Base-by-base conservation (phyloP, 2,113 vertebrate genomes). In the Brachyhypopomus gauderio region DNA sequence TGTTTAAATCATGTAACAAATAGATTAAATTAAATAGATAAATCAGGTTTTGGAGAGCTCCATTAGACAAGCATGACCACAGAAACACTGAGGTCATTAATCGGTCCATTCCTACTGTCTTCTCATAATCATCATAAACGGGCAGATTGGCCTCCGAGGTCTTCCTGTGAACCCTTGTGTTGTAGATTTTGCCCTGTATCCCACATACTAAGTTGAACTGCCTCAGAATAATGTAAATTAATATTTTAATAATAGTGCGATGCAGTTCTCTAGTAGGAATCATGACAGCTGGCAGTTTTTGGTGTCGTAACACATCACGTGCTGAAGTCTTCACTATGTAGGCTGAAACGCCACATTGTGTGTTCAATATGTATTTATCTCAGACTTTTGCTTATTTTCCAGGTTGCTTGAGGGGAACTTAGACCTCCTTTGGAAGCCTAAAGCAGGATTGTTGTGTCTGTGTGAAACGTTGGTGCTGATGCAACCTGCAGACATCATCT, bases 401-500 rank as follows among this genome's bases (percentile, higher is more conserved):
- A 70, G 66, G 66, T 19, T 11, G 16, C 34, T 38, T 4, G 20
- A 70, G 34, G 22, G 66, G 66, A 41, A 41, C 19, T 70, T 38
- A 52, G 12, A 52, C 8, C 36, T 70, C 30, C 7, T 69, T 27
- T 36, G 34, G 41, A 20, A 36, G 16, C 34, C 17, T 69, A n/a
- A 36, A 27, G 7, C 19, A 34, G 30, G 14, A 27, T 20, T 69
- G 30, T 38, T 69, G 64, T 69, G 17, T 69, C 66, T 41, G 66
- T n/a, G 17, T 38, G 66, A 70, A 20, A 14, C 36, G 8, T 41
- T n/a, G 36, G 30, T 41, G 4, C 34, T 70, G 66, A 70, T 70
- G 66, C 66, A 70, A 70, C 66, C 20, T 38, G 23, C 41, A n/a
- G 75, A 22, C 75, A 64, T 76, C 59, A 16, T 27, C 25, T 27